Conservation (phyloP, 2,888 invertebrate species). For the Dryobota labecula region DNA sequence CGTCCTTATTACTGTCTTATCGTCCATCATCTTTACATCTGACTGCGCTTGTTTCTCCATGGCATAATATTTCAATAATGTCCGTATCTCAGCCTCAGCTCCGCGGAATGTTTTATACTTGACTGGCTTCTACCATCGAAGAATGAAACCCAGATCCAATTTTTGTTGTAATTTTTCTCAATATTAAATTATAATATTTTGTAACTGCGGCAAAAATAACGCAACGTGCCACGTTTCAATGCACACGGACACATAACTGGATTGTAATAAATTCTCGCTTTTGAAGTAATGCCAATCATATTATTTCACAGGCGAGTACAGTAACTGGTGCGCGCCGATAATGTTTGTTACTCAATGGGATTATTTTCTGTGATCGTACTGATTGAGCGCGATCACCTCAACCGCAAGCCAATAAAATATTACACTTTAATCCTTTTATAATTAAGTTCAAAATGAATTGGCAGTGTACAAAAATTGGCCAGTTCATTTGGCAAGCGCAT, state of each 20-base stretch:
- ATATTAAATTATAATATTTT: constrained; percentile 66
- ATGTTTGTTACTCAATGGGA: constrained; percentile 67
- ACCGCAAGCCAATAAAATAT: constrained; percentile 42
- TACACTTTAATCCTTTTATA: constrained; percentile 43
- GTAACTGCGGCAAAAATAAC: constrained; percentile 69
- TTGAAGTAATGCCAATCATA: constrained; percentile 72
- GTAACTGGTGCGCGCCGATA: constrained; percentile 64
- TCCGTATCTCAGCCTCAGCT: constrained; percentile 30
- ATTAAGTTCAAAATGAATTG: constrained; percentile 65
- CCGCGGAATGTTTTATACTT: constrained; percentile 49
- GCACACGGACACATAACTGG: constrained; percentile 80
- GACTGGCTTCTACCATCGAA: constrained; percentile 36
- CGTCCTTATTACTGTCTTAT: constrained; percentile 23
- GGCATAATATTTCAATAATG: constrained; percentile 38
- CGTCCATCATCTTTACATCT: constrained; percentile 31
- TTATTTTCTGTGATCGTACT: constrained; percentile 61
- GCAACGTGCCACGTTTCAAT: constrained; percentile 78
- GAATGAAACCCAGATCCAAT: constrained; percentile 35
- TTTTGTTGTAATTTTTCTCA: constrained; percentile 55
- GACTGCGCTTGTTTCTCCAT: constrained; percentile 29
- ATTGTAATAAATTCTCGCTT: constrained; percentile 81
- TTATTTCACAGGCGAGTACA: constrained; percentile 68
- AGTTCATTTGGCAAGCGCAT: constrained; percentile 73
- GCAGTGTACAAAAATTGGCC: constrained; percentile 62
- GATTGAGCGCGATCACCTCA: constrained; percentile 57